These are phyloP conservation scores for Helicoverpa armigera DNA, from an alignment of 1,140 invertebrate species.

Conservation along the genomic window DNA sequence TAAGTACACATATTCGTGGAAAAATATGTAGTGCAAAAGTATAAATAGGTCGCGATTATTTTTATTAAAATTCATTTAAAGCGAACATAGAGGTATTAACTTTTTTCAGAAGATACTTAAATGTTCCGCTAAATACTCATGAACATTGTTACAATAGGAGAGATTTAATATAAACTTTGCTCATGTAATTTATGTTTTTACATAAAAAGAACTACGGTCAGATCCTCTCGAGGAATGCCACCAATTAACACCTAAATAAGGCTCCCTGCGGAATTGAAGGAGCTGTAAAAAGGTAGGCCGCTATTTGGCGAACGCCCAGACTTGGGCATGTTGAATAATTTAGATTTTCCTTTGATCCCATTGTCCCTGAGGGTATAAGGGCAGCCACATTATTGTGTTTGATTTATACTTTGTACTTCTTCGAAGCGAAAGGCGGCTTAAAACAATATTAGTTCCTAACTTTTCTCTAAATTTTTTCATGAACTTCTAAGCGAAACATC, in stretches of 20 bases:
- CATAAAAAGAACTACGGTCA: slow-evolving; percentile 41
- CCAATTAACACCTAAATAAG: slow-evolving; percentile 59
- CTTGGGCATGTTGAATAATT: slow-evolving; percentile 58
- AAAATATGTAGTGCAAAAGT: not conserved
- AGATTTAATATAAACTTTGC: not conserved
- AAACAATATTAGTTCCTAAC: slow-evolving; percentile 43
- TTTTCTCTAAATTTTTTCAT: slow-evolving; percentile 8
- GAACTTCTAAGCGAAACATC: not conserved
- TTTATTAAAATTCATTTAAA: no score
- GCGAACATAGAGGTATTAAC: no score
- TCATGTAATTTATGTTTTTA: slow-evolving; percentile 19
- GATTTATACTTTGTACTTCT: slow-evolving; percentile 51
- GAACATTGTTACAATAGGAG: not conserved
- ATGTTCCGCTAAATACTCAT: no score
- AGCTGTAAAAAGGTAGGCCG: slow-evolving; percentile 55
- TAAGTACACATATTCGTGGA: not conserved
- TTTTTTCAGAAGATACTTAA: no score
- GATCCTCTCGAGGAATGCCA: slow-evolving; percentile 42
- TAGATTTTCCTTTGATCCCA: slow-evolving; percentile 54
- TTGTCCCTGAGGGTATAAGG: slow-evolving; percentile 48
- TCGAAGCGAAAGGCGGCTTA: slow-evolving; percentile 10
- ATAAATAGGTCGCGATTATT: not conserved
- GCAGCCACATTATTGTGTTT: slow-evolving; percentile 49
- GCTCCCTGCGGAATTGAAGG: slow-evolving; percentile 40
- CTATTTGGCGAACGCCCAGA: slow-evolving; percentile 51